phyloP scores from a whole-genome alignment of 2,113 vertebrate species.

The Meles meles region DNA sequence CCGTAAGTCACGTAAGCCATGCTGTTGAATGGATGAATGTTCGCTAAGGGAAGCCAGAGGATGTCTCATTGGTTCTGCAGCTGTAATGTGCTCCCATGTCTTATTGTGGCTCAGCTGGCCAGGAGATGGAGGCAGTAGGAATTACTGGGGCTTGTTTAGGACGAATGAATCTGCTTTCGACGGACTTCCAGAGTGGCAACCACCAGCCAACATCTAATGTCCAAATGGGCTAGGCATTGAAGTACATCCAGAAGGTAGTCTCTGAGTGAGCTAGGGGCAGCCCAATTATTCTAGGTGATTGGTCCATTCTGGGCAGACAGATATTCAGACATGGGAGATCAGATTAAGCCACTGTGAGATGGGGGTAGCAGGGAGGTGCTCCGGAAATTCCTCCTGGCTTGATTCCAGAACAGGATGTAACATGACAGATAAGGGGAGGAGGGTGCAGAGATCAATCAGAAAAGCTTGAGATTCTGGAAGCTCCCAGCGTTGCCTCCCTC shows the following conservation, averaged over 20 bases:
- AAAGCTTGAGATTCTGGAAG: neutral
- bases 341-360: neutral
- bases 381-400: neutral
- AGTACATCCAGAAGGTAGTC: neutral
- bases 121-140: neutral
- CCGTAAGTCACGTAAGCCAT: neutral
- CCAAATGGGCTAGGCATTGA: neutral
- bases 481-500: neutral
- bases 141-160: neutral
- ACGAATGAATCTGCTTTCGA: neutral
- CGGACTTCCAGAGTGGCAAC: neutral
- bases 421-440: neutral
- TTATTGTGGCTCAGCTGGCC: neutral
- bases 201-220: neutral
- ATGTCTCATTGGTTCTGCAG: no score
- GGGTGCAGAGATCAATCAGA: neutral
- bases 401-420: neutral
- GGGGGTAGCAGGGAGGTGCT: neutral
- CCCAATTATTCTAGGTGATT: neutral
- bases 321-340: neutral
- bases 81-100: rapidly evolving
- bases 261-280: neutral
- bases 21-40: neutral
- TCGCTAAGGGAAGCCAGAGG: neutral
- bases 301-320: neutral